Evolutionary conservation across 2,888 invertebrate genomes (phyloP).

Genomic region (Xestia ashworthii): DNA sequence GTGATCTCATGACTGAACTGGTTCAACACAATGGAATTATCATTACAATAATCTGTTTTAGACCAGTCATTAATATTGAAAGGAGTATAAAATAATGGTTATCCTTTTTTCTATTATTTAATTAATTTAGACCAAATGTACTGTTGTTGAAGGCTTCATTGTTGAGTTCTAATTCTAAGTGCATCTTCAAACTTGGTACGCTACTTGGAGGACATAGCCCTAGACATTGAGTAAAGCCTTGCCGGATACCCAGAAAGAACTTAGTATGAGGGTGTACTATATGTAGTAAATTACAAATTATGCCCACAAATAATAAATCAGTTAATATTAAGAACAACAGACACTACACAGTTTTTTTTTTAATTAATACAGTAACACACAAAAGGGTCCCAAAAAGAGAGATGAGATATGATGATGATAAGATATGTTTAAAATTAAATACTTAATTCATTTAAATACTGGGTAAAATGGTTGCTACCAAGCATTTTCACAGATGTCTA

Average conservation of each 20-base stretch:
- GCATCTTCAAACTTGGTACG: too few relatives aligned
- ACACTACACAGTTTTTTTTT: neutral
- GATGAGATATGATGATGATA: too few relatives aligned
- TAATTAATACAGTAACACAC: neutral
- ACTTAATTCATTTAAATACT: too few relatives aligned
- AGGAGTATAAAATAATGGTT: neutral
- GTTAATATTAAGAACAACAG: neutral
- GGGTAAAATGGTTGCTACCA: neutral
- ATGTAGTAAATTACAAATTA: neutral
- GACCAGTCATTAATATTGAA: too few relatives aligned
- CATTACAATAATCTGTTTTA: neutral
- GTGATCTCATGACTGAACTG: neutral
- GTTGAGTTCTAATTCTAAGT: too few relatives aligned
- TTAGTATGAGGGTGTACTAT: too few relatives aligned
- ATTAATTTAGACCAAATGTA: neutral
- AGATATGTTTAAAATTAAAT: too few relatives aligned
- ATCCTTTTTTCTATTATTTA: neutral
- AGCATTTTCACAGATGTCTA: neutral
- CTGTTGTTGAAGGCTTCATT: neutral
- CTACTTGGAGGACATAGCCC: too few relatives aligned
- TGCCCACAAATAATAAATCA: neutral
- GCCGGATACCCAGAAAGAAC: too few relatives aligned
- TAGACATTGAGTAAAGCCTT: too few relatives aligned
- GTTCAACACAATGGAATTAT: neutral
- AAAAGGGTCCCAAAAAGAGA: neutral